These are phyloP conservation scores for Andrena cerasifolii DNA, from an alignment of 1,140 invertebrate genomes.

Conservation along the genomic window DNA sequence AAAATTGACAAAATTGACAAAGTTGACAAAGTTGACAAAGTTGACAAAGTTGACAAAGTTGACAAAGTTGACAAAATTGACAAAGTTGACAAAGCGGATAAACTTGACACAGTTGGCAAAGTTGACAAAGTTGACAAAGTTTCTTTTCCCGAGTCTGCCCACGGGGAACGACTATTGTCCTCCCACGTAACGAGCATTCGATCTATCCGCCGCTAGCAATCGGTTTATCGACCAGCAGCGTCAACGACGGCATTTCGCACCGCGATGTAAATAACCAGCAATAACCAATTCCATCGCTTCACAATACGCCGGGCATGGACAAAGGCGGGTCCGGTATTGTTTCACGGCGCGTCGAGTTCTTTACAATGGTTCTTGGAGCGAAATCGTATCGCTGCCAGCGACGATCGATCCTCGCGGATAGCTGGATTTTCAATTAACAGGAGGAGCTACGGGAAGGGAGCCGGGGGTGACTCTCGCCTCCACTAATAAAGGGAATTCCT, in stretches of 20 bases:
- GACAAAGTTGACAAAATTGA: too few species aligned
- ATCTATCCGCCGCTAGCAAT: not conserved
- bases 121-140: too few species aligned
- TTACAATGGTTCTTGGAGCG: conserved; percentile 2
- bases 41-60: too few species aligned
- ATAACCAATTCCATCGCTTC: conserved; percentile 14
- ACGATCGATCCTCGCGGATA: not conserved
- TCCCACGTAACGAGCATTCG: not conserved
- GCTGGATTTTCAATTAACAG: conserved; percentile 23
- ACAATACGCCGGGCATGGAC: conserved; percentile 8
- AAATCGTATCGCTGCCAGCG: not conserved
- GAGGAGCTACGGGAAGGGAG: not conserved
- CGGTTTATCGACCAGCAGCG: not conserved
- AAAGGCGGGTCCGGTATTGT: conserved; percentile 4
- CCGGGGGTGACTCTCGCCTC: not conserved
- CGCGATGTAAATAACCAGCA: conserved; percentile 2
- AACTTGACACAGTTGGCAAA: too few species aligned
- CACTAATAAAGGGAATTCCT: not conserved
- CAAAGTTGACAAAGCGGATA: too few species aligned
- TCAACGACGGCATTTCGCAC: not conserved
- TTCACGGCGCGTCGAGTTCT: not conserved
- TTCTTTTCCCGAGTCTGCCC: too few species aligned
- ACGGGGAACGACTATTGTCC: not conserved
- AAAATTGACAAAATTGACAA: too few species aligned
- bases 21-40: too few species aligned